phyloP scores from a whole-genome alignment of 1,140 invertebrate species.

The Coptotermes formosanus region DNA sequence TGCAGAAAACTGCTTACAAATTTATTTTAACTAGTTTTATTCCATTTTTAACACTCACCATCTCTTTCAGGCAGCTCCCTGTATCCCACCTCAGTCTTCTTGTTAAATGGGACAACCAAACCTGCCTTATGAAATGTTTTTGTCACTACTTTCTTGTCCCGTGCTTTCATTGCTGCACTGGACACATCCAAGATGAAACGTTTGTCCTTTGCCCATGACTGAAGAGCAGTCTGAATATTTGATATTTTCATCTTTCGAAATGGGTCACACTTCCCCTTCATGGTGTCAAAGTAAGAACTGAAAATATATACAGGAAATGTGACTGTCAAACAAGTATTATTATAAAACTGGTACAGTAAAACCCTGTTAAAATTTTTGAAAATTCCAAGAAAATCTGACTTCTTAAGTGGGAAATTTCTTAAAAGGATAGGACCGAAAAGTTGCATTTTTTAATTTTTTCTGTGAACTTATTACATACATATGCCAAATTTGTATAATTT shows the following conservation, averaged over 20 bases:
- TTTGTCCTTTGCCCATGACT: constrained; percentile 62
- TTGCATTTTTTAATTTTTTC: too few species aligned
- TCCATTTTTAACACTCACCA: constrained; percentile 53
- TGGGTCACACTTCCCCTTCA: constrained; percentile 59
- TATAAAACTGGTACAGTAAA: too few species aligned
- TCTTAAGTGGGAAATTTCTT: too few species aligned
- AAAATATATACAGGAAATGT: constrained; percentile 33
- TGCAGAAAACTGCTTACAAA: too few species aligned
- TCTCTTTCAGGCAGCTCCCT: constrained; percentile 70
- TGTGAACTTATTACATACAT: too few species aligned
- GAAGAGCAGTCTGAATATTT: constrained; percentile 61
- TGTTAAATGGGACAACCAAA: constrained; percentile 84
- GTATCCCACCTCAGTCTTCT: constrained; percentile 77
- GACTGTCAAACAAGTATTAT: too few species aligned
- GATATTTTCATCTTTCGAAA: constrained; percentile 62
- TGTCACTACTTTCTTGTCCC: constrained; percentile 68
- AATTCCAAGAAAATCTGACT: too few species aligned
- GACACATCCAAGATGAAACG: constrained; percentile 61
- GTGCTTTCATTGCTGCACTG: constrained; percentile 58
- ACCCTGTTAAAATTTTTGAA: too few species aligned
- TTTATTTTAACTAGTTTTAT: neutral
- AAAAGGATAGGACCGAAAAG: too few species aligned
- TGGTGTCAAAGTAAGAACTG: constrained; percentile 63
- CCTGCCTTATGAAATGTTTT: constrained; percentile 83
- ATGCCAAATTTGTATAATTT: too few species aligned